Conservation (phyloP, 2,888 invertebrate genomes). For the Conistra vaccinii region DNA sequence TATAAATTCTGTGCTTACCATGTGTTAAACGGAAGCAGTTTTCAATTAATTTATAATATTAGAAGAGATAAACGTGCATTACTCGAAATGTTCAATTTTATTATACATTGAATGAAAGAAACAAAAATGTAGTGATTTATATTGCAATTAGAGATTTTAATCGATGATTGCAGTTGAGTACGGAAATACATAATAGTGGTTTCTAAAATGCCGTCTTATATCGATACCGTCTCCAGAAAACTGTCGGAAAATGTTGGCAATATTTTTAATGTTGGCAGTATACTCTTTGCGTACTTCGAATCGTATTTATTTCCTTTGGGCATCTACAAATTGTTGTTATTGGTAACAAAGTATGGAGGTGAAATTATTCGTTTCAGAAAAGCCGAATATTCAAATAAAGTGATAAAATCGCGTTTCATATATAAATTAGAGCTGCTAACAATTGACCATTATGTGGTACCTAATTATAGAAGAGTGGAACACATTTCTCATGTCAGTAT, state of each 20-base stretch:
- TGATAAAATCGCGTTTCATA: conserved; percentile 66
- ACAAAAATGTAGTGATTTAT: conserved; percentile 21
- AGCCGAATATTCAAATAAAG: conserved; percentile 36
- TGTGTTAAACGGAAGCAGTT: not conserved
- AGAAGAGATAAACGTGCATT: not conserved
- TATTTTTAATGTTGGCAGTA: conserved; percentile 67
- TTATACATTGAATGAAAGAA: not conserved
- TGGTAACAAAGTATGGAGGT: conserved; percentile 74
- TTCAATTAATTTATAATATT: not conserved
- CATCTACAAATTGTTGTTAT: conserved; percentile 78
- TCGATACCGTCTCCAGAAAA: conserved; percentile 55
- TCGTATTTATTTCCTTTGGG: conserved; percentile 76
- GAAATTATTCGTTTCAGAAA: conserved; percentile 46
- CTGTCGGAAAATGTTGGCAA: conserved; percentile 63
- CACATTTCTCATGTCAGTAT: conserved; percentile 75
- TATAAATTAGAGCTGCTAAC: conserved; percentile 77
- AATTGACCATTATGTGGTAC: conserved; percentile 54
- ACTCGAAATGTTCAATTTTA: not conserved
- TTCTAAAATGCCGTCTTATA: conserved; percentile 51
- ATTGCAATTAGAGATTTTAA: not conserved
- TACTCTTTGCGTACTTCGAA: conserved; percentile 74
- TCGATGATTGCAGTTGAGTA: not conserved
- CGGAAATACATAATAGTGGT: not conserved
- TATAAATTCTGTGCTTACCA: not conserved
- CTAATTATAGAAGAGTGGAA: conserved; percentile 54